A percentile compares a stretch with the other conserved stretches of the same genome.
Evolutionary conservation across 2,888 invertebrate genomes (phyloP).

Genomic region (Agriopis aurantiaria): DNA sequence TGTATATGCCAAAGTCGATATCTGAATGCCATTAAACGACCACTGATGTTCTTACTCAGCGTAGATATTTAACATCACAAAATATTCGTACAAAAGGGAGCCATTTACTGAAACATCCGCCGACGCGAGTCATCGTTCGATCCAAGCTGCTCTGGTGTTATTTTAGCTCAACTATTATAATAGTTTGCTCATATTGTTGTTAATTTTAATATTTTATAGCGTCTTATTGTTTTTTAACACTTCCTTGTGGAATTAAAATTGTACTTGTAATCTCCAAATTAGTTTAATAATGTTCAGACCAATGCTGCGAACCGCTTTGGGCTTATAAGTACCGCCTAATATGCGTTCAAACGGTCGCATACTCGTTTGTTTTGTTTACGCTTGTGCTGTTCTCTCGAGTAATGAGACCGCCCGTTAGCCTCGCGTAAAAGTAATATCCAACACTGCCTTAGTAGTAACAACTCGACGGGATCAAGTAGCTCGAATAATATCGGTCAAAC

Average conservation of each 20-base stretch:
- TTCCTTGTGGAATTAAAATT: conserved; percentile 69
- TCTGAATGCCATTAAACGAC: conserved; percentile 79
- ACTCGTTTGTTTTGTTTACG: conserved; percentile 23
- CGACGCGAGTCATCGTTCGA: conserved; percentile 63
- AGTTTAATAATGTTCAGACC: conserved; percentile 70
- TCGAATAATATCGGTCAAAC: conserved; percentile 45
- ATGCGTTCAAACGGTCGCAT: conserved; percentile 29
- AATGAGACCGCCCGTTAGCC: conserved; percentile 31
- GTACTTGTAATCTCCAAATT: conserved; percentile 76
- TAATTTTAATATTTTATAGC: conserved; percentile 73
- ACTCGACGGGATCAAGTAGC: conserved; percentile 36
- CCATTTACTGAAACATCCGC: conserved; percentile 72
- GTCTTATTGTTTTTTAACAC: conserved; percentile 64
- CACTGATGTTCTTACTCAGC: conserved; percentile 68
- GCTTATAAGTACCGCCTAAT: conserved; percentile 64
- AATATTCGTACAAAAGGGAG: conserved; percentile 83
- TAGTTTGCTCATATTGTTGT: conserved; percentile 85
- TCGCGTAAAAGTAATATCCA: conserved; percentile 34
- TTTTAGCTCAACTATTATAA: conserved; percentile 82
- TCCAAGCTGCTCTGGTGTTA: conserved; percentile 85
- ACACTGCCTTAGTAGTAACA: conserved; percentile 38
- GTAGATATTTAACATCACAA: conserved; percentile 83
- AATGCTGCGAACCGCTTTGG: conserved; percentile 62
- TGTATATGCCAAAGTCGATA: conserved; percentile 84
- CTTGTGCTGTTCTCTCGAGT: conserved; percentile 29